phyloP scores from a whole-genome alignment of 2,797 vertebrate species.

The Euphonia xanthogaster region DNA sequence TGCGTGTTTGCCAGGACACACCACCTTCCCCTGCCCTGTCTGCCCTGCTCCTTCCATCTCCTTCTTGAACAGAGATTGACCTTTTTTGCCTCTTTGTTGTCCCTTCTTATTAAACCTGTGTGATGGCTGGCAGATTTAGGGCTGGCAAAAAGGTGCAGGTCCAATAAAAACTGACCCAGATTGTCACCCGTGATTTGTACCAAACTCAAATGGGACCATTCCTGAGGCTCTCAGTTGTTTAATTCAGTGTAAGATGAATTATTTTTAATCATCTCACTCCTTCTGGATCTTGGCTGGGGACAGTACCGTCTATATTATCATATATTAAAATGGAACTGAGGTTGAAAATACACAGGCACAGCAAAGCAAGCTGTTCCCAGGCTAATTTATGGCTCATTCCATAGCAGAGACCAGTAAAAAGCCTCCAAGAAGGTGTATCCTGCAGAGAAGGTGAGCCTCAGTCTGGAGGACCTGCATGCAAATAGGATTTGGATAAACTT shows the following conservation, averaged over 20 bases:
- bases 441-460: not conserved
- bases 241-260: constrained; percentile 60
- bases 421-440: not conserved
- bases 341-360: constrained; percentile 36
- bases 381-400: constrained; percentile 13
- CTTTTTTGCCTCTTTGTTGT: constrained; percentile 27
- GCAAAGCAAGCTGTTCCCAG: constrained; percentile 6
- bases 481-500: not conserved
- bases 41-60: not conserved
- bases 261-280: constrained; percentile 62
- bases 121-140: constrained; percentile 41
- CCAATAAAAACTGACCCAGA: constrained; percentile 65
- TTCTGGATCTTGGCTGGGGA: constrained; percentile 45
- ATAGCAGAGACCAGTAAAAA: not conserved
- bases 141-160: constrained; percentile 21
- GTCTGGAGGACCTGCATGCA: not conserved
- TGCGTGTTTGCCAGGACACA: not conserved
- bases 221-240: constrained; percentile 42
- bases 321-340: constrained; percentile 44
- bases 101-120: constrained; percentile 22
- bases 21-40: not conserved
- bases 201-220: constrained; percentile 24
- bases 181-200: constrained; percentile 58
- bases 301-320: not conserved
- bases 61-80: not conserved